Percentiles rank a stretch among this genome's conserved stretches.
phyloP scores from a whole-genome alignment of 1,140 invertebrate genomes.

The Caenorhabditis tropicalis region DNA sequence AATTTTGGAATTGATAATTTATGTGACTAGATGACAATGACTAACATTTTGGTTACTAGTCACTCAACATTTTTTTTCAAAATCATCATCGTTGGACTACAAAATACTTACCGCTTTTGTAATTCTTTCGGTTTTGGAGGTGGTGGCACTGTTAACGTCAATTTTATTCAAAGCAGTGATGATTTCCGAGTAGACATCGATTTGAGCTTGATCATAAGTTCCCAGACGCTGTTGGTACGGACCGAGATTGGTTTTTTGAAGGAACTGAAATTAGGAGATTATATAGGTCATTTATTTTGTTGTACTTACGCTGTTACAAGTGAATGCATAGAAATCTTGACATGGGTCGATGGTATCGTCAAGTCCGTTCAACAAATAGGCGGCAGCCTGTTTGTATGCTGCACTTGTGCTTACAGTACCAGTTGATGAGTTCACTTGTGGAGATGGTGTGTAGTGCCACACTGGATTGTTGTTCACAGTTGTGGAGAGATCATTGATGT shows the following conservation, averaged over 20 bases:
- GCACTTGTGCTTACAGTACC: neutral
- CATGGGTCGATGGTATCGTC: constrained; percentile 75
- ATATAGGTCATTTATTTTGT: neutral
- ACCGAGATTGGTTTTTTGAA: constrained; percentile 72
- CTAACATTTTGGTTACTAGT: neutral
- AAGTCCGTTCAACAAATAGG: constrained; percentile 73
- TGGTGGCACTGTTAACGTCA: constrained; percentile 6
- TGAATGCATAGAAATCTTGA: constrained; percentile 76
- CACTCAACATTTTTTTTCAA: neutral
- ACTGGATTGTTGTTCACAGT: constrained; percentile 45
- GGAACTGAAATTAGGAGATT: constrained; percentile 58
- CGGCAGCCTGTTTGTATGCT: constrained; percentile 49
- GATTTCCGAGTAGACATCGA: constrained; percentile 55
- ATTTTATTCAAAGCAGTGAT: constrained; percentile 40
- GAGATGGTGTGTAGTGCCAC: constrained; percentile 4
- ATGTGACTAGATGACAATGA: constrained; percentile 9
- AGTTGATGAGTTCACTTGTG: neutral
- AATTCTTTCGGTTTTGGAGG: constrained; percentile 56
- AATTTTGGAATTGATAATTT: neutral
- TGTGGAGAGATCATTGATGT: constrained; percentile 45
- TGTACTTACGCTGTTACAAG: constrained; percentile 71
- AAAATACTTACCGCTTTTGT: constrained; percentile 44
- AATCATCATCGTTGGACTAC: neutral
- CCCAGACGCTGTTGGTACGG: constrained; percentile 58
- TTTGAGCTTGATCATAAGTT: constrained; percentile 61